These are phyloP conservation scores for Tupiocoris notatus DNA, from an alignment of 2,888 invertebrate species.

Conservation along the genomic window DNA sequence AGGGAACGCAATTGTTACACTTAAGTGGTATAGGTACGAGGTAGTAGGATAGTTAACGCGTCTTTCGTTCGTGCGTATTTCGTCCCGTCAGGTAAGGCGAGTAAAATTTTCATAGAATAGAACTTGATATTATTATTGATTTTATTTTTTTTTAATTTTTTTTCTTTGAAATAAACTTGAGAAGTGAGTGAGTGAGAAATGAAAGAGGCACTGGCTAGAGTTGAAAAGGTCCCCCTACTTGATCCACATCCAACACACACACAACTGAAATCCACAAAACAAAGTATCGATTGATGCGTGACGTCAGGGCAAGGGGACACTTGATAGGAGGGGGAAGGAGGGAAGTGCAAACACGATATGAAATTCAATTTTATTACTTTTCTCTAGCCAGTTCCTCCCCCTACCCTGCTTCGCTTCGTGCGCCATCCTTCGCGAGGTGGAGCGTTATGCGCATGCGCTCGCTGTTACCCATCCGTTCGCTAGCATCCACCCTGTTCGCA, in stretches of 20 bases:
- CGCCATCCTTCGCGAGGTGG: conserved; percentile 7
- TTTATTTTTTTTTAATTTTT: no score
- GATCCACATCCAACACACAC: conserved; percentile 46
- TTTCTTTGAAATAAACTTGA: background rate
- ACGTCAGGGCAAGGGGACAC: conserved; percentile 49
- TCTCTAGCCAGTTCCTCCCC: conserved; percentile 48
- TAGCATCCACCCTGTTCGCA: background rate
- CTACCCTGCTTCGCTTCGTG: background rate
- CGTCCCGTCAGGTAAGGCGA: background rate
- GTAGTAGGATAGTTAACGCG: conserved; percentile 2
- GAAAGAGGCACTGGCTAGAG: conserved; percentile 29
- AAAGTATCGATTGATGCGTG: conserved; percentile 50
- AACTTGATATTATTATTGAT: background rate
- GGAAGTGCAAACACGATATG: conserved; percentile 51
- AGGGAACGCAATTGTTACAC: background rate
- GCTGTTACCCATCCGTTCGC: conserved; percentile 43
- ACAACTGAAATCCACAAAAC: conserved; percentile 49
- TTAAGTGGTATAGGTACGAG: conserved; percentile 14
- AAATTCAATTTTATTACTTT: conserved; percentile 51
- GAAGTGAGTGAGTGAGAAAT: conserved; percentile 30
- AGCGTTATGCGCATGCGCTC: conserved; percentile 49
- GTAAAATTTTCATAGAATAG: background rate
- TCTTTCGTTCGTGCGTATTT: background rate
- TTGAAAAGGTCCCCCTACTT: conserved; percentile 29
- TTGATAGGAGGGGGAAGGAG: conserved; percentile 47